phyloP scores from a whole-genome alignment of 2,888 invertebrate genomes.

The Amiota minor region DNA sequence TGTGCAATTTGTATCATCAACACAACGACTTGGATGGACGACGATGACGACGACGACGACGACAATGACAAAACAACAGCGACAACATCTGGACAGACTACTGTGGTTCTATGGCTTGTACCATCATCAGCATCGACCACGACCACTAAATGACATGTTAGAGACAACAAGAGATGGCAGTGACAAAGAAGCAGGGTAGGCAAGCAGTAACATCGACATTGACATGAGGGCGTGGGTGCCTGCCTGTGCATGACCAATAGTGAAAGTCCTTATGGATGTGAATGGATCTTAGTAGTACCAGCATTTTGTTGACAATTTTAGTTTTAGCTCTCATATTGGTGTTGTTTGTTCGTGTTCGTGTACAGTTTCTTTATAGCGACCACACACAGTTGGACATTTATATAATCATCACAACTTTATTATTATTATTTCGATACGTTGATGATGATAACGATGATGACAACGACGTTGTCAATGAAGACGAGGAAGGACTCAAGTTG shows the following conservation, averaged over 20 bases:
- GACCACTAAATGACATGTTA: neutral
- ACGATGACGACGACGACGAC: conserved; percentile 47
- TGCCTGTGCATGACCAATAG: neutral
- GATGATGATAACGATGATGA: too few species aligned
- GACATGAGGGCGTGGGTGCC: conserved; percentile 33
- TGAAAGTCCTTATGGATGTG: conserved; percentile 44
- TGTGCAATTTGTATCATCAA: conserved; percentile 40
- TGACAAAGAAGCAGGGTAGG: neutral
- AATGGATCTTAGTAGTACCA: conserved; percentile 46
- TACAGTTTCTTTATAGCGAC: conserved; percentile 27
- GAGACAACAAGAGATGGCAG: too few species aligned
- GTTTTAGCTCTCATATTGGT: conserved; percentile 56
- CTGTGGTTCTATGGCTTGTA: conserved; percentile 17
- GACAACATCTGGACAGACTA: conserved; percentile 36
- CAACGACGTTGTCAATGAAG: neutral
- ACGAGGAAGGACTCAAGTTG: conserved; percentile 2
- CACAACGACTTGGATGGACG: conserved; percentile 31
- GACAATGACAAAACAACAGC: conserved; percentile 46
- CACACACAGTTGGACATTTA: conserved; percentile 38
- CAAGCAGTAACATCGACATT: conserved; percentile 27
- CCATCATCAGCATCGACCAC: conserved; percentile 15
- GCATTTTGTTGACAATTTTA: conserved; percentile 60
- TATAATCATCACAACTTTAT: conserved; percentile 65
- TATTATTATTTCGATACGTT: conserved; percentile 58
- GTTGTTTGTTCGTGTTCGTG: conserved; percentile 37